Evolutionary conservation across 2,113 vertebrate genomes (phyloP).

Genomic region (Apteryx owenii): DNA sequence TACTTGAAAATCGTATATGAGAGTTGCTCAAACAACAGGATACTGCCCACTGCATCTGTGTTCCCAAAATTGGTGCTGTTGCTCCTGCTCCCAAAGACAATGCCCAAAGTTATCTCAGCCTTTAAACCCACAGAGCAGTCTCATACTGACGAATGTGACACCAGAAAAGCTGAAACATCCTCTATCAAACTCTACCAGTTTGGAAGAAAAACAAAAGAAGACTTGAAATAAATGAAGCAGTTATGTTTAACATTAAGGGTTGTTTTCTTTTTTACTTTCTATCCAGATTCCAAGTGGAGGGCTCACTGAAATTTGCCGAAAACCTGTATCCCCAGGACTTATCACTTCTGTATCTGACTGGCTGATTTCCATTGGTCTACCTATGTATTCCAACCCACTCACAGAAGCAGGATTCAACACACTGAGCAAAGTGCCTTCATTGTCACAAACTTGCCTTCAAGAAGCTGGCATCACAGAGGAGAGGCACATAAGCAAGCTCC

Average conservation of each 20-base stretch:
- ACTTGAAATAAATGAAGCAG: not conserved
- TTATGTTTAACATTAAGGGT: not conserved
- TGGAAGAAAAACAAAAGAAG: not conserved
- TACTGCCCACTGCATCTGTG: not conserved
- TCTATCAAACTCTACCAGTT: not conserved
- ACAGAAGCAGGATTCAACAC: slow-evolving; percentile 84
- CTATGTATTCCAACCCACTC: slow-evolving; percentile 88
- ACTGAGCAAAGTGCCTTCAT: slow-evolving; percentile 85
- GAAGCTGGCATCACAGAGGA: slow-evolving; percentile 91
- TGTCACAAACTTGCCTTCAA: slow-evolving; percentile 86
- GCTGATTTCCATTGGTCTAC: slow-evolving; percentile 93
- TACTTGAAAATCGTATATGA: not conserved
- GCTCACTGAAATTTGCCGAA: slow-evolving; percentile 92
- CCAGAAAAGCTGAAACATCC: not conserved
- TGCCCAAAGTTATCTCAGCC: not conserved
- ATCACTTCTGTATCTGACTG: slow-evolving; percentile 87
- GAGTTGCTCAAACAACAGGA: not conserved
- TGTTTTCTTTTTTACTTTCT: not conserved
- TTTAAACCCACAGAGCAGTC: not conserved
- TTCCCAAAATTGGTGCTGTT: not conserved
- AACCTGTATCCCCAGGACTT: slow-evolving; percentile 83
- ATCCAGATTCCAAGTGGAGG: slow-evolving; percentile 93
- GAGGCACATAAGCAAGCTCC: slow-evolving; percentile 87
- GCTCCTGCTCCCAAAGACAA: not conserved
- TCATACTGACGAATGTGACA: not conserved